Evolutionary conservation across 1,140 invertebrate genomes (phyloP), one percentile per base, ranked within the genome.

Genomic region (Drosophila biarmipes): DNA sequence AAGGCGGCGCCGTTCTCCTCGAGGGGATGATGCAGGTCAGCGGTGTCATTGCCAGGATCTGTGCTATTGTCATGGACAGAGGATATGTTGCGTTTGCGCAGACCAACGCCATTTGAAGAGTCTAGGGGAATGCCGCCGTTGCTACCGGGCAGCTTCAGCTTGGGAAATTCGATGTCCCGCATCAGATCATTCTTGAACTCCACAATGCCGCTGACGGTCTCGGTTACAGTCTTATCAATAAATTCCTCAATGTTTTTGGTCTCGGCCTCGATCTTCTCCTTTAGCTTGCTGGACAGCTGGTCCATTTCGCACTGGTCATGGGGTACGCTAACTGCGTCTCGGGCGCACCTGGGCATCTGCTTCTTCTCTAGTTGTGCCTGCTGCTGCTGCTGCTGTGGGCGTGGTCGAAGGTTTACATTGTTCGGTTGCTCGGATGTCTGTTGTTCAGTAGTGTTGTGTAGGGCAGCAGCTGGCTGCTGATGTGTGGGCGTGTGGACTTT

Each of bases 231-330:
- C 81, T 92, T 92, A 87, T 92, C 91, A 68, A 92, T 91, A 81
- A 92, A 92, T 66, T 92, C 91, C 74, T 92, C 91, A 86, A 92
- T 92, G 74, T 92, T 92, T 63, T 91, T 86, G 51, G 91, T 91
- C 57, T 92, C 91, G 37, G 90, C 90, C 59, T 92, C 91, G 49
- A 92, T 74, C 45, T 92, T 92, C 43, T 92, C 91, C 75, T 89
- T 91, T 4, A 92, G 53, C 35, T 91, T 92, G 78, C 80, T 91
- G 15, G 90, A 92, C 62, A 92, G 64, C 35, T 92, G 91, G 73
- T 92, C 91, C 91, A 92, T 92, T 63, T 92, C 91, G 67, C 91
- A 92, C 37, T 92, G 90, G 74, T 92, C 91, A 43, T 92, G 91
- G 17, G 87, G 73, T 40, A 92, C 89, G 46, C 89, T 90, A 31